A percentile compares a stretch with the other conserved stretches of the same genome.
These are phyloP conservation scores for Crossaster papposus DNA, from an alignment of 53 echinoderm and acorn worm species.

Conservation along the genomic window DNA sequence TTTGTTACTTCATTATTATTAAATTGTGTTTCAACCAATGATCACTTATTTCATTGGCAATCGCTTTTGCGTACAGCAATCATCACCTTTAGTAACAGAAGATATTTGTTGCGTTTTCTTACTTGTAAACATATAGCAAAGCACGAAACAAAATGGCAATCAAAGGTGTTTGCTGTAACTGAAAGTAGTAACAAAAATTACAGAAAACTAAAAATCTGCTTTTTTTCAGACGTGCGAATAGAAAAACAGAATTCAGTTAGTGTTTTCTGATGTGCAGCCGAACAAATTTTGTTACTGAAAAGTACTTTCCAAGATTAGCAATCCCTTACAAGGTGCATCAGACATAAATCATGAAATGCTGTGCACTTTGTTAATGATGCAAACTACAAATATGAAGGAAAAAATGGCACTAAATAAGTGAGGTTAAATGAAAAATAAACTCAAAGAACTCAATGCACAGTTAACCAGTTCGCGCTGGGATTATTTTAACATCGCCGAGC, in stretches of 20 bases:
- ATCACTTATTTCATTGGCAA: no score
- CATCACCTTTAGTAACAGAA: no score
- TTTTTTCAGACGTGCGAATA: not conserved
- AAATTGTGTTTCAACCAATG: no score
- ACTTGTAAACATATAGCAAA: not conserved
- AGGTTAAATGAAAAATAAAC: not conserved
- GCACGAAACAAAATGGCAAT: not conserved
- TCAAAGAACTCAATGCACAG: not conserved
- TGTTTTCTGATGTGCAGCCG: not conserved
- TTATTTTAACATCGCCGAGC: no score
- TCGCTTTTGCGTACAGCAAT: no score
- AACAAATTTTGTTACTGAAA: not conserved
- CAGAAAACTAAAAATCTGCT: not conserved
- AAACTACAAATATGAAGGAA: not conserved
- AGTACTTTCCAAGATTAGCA: not conserved
- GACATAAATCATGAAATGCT: not conserved
- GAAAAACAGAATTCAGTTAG: not conserved
- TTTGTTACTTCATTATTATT: no score
- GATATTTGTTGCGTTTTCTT: no score
- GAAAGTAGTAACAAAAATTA: not conserved
- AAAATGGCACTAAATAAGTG: not conserved
- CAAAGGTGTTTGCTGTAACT: not conserved
- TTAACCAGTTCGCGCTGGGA: no score
- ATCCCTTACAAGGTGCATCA: not conserved
- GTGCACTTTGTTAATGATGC: not conserved